A percentile compares a stretch with the other conserved stretches of the same genome.
Conservation (phyloP, 2,888 invertebrate species). For the Loripinus fragilis region DNA sequence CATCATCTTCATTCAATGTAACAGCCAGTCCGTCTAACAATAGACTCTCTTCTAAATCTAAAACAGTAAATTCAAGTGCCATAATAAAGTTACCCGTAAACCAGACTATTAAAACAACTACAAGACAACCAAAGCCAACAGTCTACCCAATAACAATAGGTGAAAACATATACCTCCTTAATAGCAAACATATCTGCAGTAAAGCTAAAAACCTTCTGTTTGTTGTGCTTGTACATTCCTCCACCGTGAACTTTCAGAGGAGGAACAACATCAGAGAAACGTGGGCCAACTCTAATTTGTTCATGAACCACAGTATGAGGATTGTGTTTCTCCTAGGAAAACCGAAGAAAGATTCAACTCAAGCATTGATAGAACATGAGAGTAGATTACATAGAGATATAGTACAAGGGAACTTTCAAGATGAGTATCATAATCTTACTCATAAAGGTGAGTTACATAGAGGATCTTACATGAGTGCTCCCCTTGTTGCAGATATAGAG, state of each 20-base stretch:
- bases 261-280: constrained; percentile 71
- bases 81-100: background rate
- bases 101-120: background rate
- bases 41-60: background rate
- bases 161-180: constrained; percentile 65
- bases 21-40: background rate
- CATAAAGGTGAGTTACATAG: no score
- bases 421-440: constrained; percentile 74
- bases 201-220: constrained; percentile 56
- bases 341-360: constrained; percentile 56
- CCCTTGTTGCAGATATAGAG: no score
- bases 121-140: background rate
- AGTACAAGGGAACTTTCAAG: constrained; percentile 75
- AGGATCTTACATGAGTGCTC: no score
- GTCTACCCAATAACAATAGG: constrained; percentile 68
- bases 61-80: background rate
- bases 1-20: background rate
- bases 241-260: constrained; percentile 66
- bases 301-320: constrained; percentile 59
- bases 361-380: constrained; percentile 71
- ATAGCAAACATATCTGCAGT: constrained; percentile 68
- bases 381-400: constrained; percentile 69
- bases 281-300: constrained; percentile 69
- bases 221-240: constrained; percentile 71
- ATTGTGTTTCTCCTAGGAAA: constrained; percentile 72